These are phyloP conservation scores for Neodontobutis hainanensis DNA, from an alignment of 2,113 vertebrate species.

Conservation along the genomic window DNA sequence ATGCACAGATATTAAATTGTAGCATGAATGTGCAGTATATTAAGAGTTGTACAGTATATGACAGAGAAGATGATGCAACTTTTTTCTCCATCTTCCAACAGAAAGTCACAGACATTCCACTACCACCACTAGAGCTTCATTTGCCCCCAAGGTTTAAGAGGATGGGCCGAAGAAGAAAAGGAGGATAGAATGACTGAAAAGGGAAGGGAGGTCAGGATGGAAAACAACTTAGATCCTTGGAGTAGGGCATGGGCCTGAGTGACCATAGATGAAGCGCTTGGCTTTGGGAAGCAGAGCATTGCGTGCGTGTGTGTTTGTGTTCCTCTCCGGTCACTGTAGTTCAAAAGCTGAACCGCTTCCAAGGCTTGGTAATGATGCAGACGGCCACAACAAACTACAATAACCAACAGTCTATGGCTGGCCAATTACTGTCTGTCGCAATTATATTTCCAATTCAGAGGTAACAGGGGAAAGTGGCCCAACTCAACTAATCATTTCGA, in stretches of 20 bases:
- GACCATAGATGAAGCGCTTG: constrained; percentile 54
- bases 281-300: constrained; percentile 69
- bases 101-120: constrained; percentile 9
- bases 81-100: constrained; percentile 11
- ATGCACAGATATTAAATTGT: constrained; percentile 14
- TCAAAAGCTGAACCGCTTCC: constrained; percentile 78
- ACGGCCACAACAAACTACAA: constrained; percentile 76
- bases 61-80: neutral
- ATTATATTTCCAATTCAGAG: constrained; percentile 83
- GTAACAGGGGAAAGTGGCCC: constrained; percentile 77
- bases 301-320: constrained; percentile 80
- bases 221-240: constrained; percentile 69
- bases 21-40: neutral
- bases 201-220: constrained; percentile 29
- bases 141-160: constrained; percentile 51
- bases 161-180: constrained; percentile 26
- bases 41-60: neutral
- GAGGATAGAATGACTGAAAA: constrained; percentile 20
- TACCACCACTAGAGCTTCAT: constrained; percentile 36
- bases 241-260: constrained; percentile 50
- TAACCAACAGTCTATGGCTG: constrained; percentile 76
- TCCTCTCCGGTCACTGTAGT: constrained; percentile 74
- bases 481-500: constrained; percentile 82
- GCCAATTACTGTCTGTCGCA: constrained; percentile 80
- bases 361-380: constrained; percentile 78